A percentile compares a stretch with the other conserved stretches of the same genome.
phyloP scores from a whole-genome alignment of 2,888 invertebrate species.

The Euplexia lucipara region DNA sequence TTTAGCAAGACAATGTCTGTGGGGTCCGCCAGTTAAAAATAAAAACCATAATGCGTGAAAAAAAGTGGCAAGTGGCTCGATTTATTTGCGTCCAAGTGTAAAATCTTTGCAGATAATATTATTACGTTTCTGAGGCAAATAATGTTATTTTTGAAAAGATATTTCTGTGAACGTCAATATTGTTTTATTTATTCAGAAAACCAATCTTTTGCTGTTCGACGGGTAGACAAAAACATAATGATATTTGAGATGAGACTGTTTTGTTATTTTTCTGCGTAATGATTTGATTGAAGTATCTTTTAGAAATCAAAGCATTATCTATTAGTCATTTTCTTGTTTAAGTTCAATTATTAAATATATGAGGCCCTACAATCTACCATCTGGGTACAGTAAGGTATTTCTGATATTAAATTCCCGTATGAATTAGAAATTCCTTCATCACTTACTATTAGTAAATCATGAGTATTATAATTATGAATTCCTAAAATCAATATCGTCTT shows the following conservation, averaged over 20 bases:
- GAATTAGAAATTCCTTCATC: slow-evolving; percentile 17
- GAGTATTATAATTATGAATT: slow-evolving; percentile 3
- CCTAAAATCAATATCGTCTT: slow-evolving; percentile 13
- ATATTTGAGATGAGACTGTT: slow-evolving; percentile 7
- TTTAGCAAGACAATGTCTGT: too few species aligned
- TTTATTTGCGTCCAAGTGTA: not conserved
- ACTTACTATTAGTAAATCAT: not conserved
- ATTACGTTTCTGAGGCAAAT: not conserved
- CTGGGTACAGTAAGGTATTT: too few species aligned
- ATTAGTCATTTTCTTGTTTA: not conserved
- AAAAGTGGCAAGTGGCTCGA: too few species aligned
- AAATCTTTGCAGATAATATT: slow-evolving; percentile 11
- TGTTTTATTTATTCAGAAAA: slow-evolving; percentile 37
- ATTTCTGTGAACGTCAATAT: slow-evolving; percentile 9
- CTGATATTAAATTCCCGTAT: not conserved
- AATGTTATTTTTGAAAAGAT: not conserved
- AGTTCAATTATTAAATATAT: not conserved
- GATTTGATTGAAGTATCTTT: not conserved
- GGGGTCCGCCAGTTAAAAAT: too few species aligned
- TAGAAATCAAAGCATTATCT: not conserved
- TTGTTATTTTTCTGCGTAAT: not conserved
- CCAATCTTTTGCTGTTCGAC: slow-evolving; percentile 27
- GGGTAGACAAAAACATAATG: slow-evolving; percentile 2
- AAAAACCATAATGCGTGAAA: too few species aligned
- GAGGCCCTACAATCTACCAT: too few species aligned